Percentiles rank a stretch among this genome's conserved stretches.
These are phyloP conservation scores for Archips crataeganus DNA, from an alignment of 2,888 invertebrate species.

Conservation along the genomic window DNA sequence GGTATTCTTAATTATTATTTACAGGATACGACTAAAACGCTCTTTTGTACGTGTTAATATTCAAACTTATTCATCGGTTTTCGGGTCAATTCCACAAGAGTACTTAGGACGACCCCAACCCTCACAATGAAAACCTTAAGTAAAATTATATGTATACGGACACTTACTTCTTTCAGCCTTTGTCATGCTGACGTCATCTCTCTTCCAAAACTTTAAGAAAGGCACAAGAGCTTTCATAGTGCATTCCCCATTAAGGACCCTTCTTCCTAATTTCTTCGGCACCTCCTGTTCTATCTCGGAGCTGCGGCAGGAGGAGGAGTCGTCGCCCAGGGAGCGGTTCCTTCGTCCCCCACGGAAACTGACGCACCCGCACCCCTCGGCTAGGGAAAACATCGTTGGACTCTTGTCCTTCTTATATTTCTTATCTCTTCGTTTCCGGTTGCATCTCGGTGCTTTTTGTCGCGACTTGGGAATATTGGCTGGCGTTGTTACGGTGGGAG, in stretches of 20 bases:
- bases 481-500: slow-evolving; percentile 41
- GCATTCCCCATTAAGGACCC: slow-evolving; percentile 75
- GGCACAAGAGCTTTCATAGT: slow-evolving; percentile 86
- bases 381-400: slow-evolving; percentile 80
- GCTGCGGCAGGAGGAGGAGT: slow-evolving; percentile 80
- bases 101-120: too few species aligned
- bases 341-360: slow-evolving; percentile 74
- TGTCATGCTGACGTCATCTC: slow-evolving; percentile 91
- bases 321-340: slow-evolving; percentile 73
- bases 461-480: slow-evolving; percentile 77
- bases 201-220: slow-evolving; percentile 89
- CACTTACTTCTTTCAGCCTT: slow-evolving; percentile 91
- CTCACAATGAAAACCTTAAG: too few species aligned
- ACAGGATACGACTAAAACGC: neutral
- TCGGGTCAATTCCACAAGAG: too few species aligned
- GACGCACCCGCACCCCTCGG: slow-evolving; percentile 82
- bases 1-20: slow-evolving; percentile 11
- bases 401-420: slow-evolving; percentile 76
- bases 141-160: neutral
- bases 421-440: slow-evolving; percentile 82
- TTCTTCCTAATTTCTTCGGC: slow-evolving; percentile 70
- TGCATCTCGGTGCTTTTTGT: slow-evolving; percentile 76
- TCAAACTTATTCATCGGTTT: too few species aligned
- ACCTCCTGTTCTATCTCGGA: slow-evolving; percentile 83
- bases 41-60: neutral